Conservation (phyloP, 2,888 invertebrate genomes). For the Macrosiphum euphorbiae region DNA sequence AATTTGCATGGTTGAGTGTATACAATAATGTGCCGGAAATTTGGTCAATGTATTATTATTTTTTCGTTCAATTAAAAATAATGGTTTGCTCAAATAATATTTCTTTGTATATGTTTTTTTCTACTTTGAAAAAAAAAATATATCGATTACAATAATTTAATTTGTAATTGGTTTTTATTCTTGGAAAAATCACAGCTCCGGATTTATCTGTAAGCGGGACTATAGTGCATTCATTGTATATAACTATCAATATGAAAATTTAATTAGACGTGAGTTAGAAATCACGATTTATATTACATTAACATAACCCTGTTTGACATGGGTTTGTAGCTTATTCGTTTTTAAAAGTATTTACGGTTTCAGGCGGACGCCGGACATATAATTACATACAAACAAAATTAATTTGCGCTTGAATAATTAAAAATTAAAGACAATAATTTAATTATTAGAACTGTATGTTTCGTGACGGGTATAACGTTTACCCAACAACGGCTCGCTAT, state of each 20-base stretch:
- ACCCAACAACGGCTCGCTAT: background rate
- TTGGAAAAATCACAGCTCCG: background rate
- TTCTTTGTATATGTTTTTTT: background rate
- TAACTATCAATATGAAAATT: background rate
- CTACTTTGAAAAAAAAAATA: background rate
- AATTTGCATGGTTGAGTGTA: background rate
- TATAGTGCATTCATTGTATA: background rate
- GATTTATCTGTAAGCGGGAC: background rate
- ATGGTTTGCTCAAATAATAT: background rate
- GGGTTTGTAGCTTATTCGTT: conserved; percentile 9
- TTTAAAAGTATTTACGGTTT: background rate
- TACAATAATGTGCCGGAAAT: background rate
- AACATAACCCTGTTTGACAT: background rate
- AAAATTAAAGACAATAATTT: conserved; percentile 14
- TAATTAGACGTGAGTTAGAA: background rate
- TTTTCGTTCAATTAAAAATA: conserved; percentile 10
- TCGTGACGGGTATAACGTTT: background rate
- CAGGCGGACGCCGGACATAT: background rate
- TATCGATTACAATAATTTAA: background rate
- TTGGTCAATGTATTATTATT: background rate
- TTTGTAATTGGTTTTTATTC: background rate
- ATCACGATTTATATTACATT: background rate
- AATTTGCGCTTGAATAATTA: conserved; percentile 7
- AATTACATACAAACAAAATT: background rate
- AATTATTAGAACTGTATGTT: conserved; percentile 1